Evolutionary conservation across 2,888 invertebrate species (phyloP), one percentile per base, ranked within the genome.

Genomic region (Acronicta psi): DNA sequence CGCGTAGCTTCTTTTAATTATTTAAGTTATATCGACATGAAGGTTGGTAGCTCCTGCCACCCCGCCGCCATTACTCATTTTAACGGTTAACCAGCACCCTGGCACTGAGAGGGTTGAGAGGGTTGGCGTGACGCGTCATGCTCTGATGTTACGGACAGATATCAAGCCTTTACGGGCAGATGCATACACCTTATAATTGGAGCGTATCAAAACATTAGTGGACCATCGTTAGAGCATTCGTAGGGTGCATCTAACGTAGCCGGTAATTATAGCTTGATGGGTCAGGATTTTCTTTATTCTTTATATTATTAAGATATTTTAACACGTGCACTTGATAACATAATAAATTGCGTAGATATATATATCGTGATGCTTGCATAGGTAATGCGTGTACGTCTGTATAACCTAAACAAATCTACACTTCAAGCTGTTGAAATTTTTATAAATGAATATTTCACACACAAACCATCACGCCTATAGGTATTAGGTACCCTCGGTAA

Each of bases 141-240:
- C 75, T 87, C 74, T 76, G 92, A 91, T 91, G 88, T 81, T 88
- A 83, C 89, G 87, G 84, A 79, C 82, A 86, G 91, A 91, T 92
- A 90, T 80, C 65, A 81, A 82, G 77, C 82, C 84, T 87, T 91
- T 85, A 65, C 63, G 74, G 87, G 93, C 93, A 94, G 93, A 94
- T 94, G 93, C 78, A 83, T 79, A 58, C 72, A 77, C 82, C 55
- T 83, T 81, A 83, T 92, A 94, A 94, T 93, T 92, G 88, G 89
- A 88, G 85, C 92, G 90, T 92, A 93, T 93, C 93, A 93, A 91
- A 93, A 91, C 90, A 91, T 92, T 90, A 88, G 87, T 79, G 79
- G 78, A 74, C 51, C 65, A 66, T 72, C 65, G 63, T 69, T 71
- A 63, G 70, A 68, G 52, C 59, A 59, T 16, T 55, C 56, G 53